Evolutionary conservation across 2,113 vertebrate genomes (phyloP).

Genomic region (Corydoras maculifer): DNA sequence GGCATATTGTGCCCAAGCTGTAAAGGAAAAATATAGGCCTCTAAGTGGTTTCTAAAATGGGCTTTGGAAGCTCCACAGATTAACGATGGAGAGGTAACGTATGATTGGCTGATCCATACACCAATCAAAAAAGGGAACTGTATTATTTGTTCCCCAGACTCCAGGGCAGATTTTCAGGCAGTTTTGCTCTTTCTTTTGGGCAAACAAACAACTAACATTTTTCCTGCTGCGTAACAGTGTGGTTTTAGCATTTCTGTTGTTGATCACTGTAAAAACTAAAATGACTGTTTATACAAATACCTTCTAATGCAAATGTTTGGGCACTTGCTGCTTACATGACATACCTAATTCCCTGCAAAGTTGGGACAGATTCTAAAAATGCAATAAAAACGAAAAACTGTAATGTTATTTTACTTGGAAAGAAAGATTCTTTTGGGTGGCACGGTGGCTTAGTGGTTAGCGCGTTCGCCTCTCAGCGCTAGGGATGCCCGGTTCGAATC

Average conservation of each 20-base stretch:
- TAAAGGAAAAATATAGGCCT: slow-evolving; percentile 40
- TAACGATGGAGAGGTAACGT: slow-evolving; percentile 23
- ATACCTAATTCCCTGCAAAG: too few species aligned
- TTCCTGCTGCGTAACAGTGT: not conserved
- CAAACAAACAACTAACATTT: not conserved
- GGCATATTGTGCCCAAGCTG: slow-evolving; percentile 43
- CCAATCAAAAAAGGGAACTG: slow-evolving; percentile 25
- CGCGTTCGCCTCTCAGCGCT: too few species aligned
- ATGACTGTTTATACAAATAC: not conserved
- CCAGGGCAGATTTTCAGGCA: slow-evolving; percentile 24
- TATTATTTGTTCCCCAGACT: slow-evolving; percentile 27
- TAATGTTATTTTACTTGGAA: too few species aligned
- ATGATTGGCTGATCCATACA: slow-evolving; percentile 29
- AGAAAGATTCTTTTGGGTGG: too few species aligned
- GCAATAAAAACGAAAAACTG: too few species aligned
- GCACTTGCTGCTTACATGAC: too few species aligned
- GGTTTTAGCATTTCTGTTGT: not conserved
- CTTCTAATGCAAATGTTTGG: not conserved
- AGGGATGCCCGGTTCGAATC: too few species aligned
- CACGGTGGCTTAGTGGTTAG: too few species aligned
- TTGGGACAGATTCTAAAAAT: too few species aligned
- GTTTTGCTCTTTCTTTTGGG: not conserved
- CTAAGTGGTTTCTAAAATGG: slow-evolving; percentile 46
- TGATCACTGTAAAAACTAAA: not conserved
- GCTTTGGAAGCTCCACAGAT: slow-evolving; percentile 32